phyloP scores from a whole-genome alignment of 1,140 invertebrate species.

The Zophobas atratus region DNA sequence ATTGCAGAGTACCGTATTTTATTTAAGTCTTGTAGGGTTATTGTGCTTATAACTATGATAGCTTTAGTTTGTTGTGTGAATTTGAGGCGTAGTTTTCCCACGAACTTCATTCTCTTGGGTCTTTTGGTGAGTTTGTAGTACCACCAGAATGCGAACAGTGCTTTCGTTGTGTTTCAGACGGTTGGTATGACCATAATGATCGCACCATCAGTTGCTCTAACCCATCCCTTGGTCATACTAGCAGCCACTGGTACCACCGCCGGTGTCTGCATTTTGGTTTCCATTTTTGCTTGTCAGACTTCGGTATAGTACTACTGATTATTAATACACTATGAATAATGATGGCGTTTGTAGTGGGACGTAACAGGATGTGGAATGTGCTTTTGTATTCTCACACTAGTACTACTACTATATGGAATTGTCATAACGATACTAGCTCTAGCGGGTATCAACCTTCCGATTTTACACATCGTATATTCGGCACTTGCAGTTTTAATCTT shows the following conservation, averaged over 20 bases:
- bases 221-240: constrained; percentile 16
- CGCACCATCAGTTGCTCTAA: constrained; percentile 5
- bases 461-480: constrained; percentile 44
- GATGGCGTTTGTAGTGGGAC: constrained; percentile 52
- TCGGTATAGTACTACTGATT: constrained; percentile 12
- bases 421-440: constrained; percentile 52
- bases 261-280: constrained; percentile 50
- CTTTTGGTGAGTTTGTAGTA: constrained; percentile 46
- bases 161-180: constrained; percentile 47
- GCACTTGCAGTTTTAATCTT: constrained; percentile 43
- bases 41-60: constrained; percentile 31
- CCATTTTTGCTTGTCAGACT: constrained; percentile 57
- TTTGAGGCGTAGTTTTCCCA: constrained; percentile 53
- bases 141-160: not conserved
- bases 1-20: constrained; percentile 20
- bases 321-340: not conserved
- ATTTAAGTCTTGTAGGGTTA: constrained; percentile 36
- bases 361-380: constrained; percentile 57
- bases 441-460: constrained; percentile 32
- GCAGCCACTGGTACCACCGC: constrained; percentile 52
- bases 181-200: constrained; percentile 54
- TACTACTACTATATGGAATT: constrained; percentile 54
- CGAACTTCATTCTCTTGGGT: constrained; percentile 56
- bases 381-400: constrained; percentile 48
- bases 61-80: constrained; percentile 48